Evolutionary conservation across 2,113 vertebrate genomes (phyloP).

Genomic region (Fukomys damarensis): DNA sequence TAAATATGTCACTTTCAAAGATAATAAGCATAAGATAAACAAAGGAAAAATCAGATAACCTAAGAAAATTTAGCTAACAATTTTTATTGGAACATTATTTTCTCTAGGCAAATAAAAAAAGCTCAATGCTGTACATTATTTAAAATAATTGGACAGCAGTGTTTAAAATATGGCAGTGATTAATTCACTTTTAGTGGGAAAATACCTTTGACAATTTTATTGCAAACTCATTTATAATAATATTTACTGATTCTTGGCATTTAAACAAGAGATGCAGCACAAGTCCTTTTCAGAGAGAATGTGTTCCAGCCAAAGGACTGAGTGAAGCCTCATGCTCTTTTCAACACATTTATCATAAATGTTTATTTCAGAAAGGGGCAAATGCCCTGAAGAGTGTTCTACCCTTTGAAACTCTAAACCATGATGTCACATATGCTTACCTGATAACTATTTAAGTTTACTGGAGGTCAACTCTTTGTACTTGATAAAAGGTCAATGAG

Average conservation of each 20-base stretch:
- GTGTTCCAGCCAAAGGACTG: not conserved
- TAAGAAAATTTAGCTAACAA: conserved; percentile 49
- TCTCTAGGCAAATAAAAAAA: conserved; percentile 30
- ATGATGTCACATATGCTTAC: not conserved
- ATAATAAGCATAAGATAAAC: conserved; percentile 59
- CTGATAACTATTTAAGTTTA: conserved; percentile 5
- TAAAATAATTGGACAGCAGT: conserved; percentile 52
- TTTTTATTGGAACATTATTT: conserved; percentile 51
- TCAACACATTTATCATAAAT: not conserved
- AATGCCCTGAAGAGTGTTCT: not conserved
- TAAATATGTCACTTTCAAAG: conserved; percentile 48
- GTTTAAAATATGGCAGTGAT: conserved; percentile 46
- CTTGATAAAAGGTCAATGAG: conserved; percentile 14
- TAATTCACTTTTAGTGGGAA: conserved; percentile 44
- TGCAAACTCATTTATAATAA: conserved; percentile 24
- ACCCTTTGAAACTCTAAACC: conserved; percentile 1
- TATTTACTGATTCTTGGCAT: conserved; percentile 50
- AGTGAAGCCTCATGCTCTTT: not conserved
- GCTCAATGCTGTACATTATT: conserved; percentile 25
- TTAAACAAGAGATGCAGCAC: not conserved
- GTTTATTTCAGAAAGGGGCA: conserved; percentile 20
- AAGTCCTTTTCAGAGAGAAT: not conserved
- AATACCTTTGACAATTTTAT: conserved; percentile 48
- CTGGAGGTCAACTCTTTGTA: not conserved
- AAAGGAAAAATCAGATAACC: conserved; percentile 60